Evolutionary conservation across 2,888 invertebrate genomes (phyloP), one percentile per base, ranked within the genome.

Genomic region (Rhorus exstirpatorius): DNA sequence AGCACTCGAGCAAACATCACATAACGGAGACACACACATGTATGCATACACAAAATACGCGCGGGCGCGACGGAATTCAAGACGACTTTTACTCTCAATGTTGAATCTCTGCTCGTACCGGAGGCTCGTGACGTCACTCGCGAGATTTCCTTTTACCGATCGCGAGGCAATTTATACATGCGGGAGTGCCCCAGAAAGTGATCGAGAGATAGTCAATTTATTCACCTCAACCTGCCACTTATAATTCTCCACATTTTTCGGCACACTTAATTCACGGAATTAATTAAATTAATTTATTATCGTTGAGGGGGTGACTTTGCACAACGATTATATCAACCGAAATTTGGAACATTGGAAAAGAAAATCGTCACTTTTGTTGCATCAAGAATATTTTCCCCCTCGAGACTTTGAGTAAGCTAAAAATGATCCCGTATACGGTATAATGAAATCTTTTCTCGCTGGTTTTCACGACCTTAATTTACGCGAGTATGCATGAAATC

Each of bases 11-110:
- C 55, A 35, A 55, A 67, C 35, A 58, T n/a, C 14, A 35, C 35
- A n/a, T n/a, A n/a, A n/a, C n/a, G n/a, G 21, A 65, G 17, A 65
- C 26, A 61, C 51, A 71, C 55, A 49, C 61, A 17, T 31, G 19
- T 21, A 17, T 31, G 19, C 51, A 60, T 35, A 60, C 61, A 44
- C 60, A 31, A 53, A 46, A 2, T 51, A 31, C 49, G 31, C n/a
- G n/a, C n/a, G n/a, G n/a, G n/a, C 46, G 53, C 53, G 63, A 44
- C 44, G 53, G 44, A 65, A 61, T 77, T 24, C 77, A 67, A 67
- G 77, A 78, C 61, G 60, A 78, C 81, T 81, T 78, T 74, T 81
- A 78, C 81, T 81, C 81, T 78, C 78, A 31, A n/a, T 61, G 60
- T 41, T 46, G 44, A 81, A 72, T 78, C 61, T 72, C 46, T 67